These are phyloP conservation scores for Oscheius sp. DNA, from an alignment of 2,888 invertebrate genomes.

Conservation along the genomic window DNA sequence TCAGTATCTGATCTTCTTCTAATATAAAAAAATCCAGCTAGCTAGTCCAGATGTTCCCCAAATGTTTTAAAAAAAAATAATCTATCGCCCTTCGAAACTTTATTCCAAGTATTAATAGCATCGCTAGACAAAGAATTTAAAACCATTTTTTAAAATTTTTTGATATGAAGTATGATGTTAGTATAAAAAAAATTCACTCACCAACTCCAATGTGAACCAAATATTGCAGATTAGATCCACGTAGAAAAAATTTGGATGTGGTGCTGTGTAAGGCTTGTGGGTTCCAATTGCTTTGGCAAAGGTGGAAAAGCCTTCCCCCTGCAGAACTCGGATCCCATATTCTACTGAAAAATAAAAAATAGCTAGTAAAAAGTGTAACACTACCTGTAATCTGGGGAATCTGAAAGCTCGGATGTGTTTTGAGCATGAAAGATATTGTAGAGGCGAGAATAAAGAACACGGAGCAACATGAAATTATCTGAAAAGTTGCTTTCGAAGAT, in stretches of 20 bases:
- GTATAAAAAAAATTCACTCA: constrained; percentile 31
- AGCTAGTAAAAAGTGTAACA: neutral
- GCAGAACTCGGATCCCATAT: constrained; percentile 41
- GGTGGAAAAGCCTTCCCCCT: constrained; percentile 31
- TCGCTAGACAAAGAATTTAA: no score
- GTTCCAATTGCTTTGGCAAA: constrained; percentile 43
- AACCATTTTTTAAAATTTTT: neutral
- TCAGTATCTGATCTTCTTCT: no score
- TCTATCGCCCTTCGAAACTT: no score
- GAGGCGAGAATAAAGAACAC: constrained; percentile 95
- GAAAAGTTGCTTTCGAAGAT: constrained; percentile 70
- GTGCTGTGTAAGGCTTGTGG: constrained; percentile 55
- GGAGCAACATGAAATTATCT: constrained; percentile 91
- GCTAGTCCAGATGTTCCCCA: no score
- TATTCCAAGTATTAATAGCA: no score
- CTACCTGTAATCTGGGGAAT: constrained; percentile 77
- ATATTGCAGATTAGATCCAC: constrained; percentile 91
- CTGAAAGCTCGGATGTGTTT: constrained; percentile 95
- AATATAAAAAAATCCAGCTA: no score
- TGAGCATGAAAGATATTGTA: constrained; percentile 91
- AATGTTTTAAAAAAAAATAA: no score
- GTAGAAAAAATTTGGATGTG: constrained; percentile 81
- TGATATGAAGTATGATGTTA: neutral
- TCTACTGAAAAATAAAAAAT: constrained; percentile 31
- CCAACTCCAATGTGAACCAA: constrained; percentile 92